Evolutionary conservation across 2,113 vertebrate genomes (phyloP), one percentile per base, ranked within the genome.

Genomic region (Ceratotherium simum): DNA sequence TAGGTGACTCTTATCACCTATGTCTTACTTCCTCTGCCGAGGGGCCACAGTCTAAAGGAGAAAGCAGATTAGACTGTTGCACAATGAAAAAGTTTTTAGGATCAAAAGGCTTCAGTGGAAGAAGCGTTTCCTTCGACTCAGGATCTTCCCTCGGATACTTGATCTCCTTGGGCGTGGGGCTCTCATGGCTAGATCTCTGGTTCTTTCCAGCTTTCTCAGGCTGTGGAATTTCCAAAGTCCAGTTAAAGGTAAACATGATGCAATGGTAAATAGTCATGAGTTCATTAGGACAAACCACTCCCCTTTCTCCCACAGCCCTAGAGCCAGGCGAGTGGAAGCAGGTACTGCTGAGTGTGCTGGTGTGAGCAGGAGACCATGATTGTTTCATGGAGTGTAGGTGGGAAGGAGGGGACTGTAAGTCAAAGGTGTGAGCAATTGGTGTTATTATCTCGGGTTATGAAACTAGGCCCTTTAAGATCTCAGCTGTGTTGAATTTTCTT

Each of bases 171-270:
- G 31, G 6, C 54, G 39, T 62, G 46, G 48, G 8, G 14, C 23
- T 62, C 69, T 78, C 39, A 62, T 27, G 27, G 7, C 6, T 18
- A 39, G 16, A 33, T 65, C 56, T 8, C 36, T 93, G 65, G 23
- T 90, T 96, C 58, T 82, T 31, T 70, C 9, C 17, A 58, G 65
- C 17, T 97, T 85, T 58, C 31, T 60, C n/a, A 10, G 54, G 46
- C 56, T 60, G 39, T 90, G 64, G 18, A 31, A 39, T 96, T 95
- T 85, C 78, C 88, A 91, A 76, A 97, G 95, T 79, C 91, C 93
- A 97, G 60, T 51, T 78, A 54, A 94, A 97, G 92, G 81, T 91
- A 92, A 97, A 39, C 27, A 90, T 75, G 79, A 92, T 83, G 95
- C 69, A 95, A 58, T 91, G 72, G 73, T 92, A n/a, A 92, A 69